A percentile compares a stretch with the other conserved stretches of the same genome.
Conservation (phyloP, 2,113 vertebrate species). For the Ammospiza nelsoni region DNA sequence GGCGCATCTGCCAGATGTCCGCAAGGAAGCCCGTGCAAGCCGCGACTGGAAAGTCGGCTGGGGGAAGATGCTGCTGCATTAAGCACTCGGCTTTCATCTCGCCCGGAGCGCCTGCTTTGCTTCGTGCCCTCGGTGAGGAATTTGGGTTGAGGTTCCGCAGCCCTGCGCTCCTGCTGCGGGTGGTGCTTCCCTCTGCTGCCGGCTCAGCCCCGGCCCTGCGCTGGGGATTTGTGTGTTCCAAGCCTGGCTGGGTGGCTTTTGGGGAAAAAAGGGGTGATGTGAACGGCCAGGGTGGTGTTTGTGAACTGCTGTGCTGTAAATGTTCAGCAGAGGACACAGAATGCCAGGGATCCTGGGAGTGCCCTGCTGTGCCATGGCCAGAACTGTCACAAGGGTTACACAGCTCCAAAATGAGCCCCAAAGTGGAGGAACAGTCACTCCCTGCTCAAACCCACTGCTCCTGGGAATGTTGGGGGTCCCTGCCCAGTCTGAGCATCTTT, state of each 20-base stretch:
- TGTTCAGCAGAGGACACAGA: fast-evolving
- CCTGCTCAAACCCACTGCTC: not conserved
- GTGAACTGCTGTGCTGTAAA: not conserved
- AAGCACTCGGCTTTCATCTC: not conserved
- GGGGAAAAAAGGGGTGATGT: not conserved
- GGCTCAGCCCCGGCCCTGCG: not conserved
- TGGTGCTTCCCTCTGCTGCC: not conserved
- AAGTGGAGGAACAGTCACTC: not conserved
- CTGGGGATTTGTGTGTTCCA: not conserved
- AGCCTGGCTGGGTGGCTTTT: not conserved
- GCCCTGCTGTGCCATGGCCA: fast-evolving
- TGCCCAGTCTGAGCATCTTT: not conserved
- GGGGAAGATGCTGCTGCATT: not conserved
- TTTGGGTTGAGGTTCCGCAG: not conserved
- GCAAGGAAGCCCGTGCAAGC: conserved; percentile 40
- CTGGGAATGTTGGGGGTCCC: fast-evolving
- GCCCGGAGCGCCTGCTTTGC: not conserved
- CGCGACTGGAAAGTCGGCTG: not conserved
- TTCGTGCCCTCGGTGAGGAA: not conserved
- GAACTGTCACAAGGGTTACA: not conserved
- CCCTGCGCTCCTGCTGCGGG: not conserved
- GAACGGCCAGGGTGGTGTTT: not conserved
- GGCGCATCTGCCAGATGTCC: conserved; percentile 55
- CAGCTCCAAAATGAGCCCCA: not conserved
- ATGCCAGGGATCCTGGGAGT: not conserved